Evolutionary conservation across 2,888 invertebrate species (phyloP), one percentile per base, ranked within the genome.

Genomic region (Drosophila ochracea): DNA sequence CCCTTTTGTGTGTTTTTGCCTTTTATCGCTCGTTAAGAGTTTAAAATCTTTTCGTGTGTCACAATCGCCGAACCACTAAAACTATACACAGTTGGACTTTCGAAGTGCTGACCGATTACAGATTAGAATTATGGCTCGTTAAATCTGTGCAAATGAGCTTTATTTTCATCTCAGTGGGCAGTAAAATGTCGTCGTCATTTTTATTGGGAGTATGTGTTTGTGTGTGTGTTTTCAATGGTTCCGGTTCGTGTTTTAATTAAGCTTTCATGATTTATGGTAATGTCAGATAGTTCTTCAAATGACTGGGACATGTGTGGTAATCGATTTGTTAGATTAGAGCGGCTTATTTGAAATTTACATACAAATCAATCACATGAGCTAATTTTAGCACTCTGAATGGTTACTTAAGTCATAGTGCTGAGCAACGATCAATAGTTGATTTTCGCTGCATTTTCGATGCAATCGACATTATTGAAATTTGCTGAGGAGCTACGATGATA

Each of bases 111-210:
- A 68, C 72, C 74, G 89, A 86, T 88, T 75, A 78, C 57, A 80
- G 90, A 86, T 86, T 80, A 85, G 86, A 90, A 90, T 88, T 90
- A 90, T 83, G 64, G 89, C 67, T 76, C 79, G 65, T 88, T 73
- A 86, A 86, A 61, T 55, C 61, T 55, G 54, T 67, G 61, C 68
- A 77, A 84, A 88, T 86, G 78, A 73, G 79, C 81, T 88, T 61
- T 58, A 71, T 76, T 81, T 75, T 64, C 21, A 49, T 67, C 53
- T 25, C 47, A 53, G 65, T 77, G 49, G 68, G 71, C 49, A 58
- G 59, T 39, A 49, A 39, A 57, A 39, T 47, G 31, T 54, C 21
- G 13, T 47, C 52, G 37, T 55, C 30, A 37, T 52, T 68, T 31
- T 55, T 33, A 19, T 52, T 35, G 43, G 21, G 5, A 11, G 1